Base-by-base conservation (phyloP, 2,888 invertebrate genomes). In the Agrilus mali region DNA sequence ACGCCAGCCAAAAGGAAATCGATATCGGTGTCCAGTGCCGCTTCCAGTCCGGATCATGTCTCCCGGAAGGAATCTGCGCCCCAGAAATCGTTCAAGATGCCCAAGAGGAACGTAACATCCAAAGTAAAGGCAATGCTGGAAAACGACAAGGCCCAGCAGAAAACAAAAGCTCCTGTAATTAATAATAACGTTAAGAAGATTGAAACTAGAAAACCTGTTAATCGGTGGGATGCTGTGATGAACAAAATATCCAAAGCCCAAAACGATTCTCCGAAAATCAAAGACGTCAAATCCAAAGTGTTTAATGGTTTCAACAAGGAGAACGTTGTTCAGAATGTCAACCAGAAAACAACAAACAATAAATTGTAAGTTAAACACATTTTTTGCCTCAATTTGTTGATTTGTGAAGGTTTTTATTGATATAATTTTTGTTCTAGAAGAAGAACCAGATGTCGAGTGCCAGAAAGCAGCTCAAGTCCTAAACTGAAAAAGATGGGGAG, bases 271-370 rank as follows among this genome's bases (percentile, higher is more conserved):
- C 72, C 73, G 10, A 79, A 81, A 51, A 70, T 80, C 52, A 87
- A 86, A 66, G 90, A 93, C 63, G 83, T 93, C 32, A 93, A 92
- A 66, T 87, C 92, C 38, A 85, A 87, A 67, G 82, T 66, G 42
- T 65, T 63, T 42, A 57, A 48, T 44, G 56, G 53, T 42, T 50
- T 56, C 10, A 50, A 53, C 36, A 46, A 53, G 12, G 47, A 50
- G 10, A 48, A 44, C 20, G 36, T 39, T 12, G 47, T 44, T 20
- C 45, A 43, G 14, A 49, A 43, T 14, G 43, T 44, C 1, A 53
- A 43, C 42, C 55, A 55, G 39, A 61, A 60, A 43, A 50, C 54
- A 17, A 54, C 58, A 13, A 61, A 55, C 43, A 58, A 53, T 46
- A 64, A 64, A 50, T 34, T 54, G 63, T 63, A 53, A 61, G 61